Base-by-base conservation (phyloP, 2,797 vertebrate genomes). In the Vultur gryphus region DNA sequence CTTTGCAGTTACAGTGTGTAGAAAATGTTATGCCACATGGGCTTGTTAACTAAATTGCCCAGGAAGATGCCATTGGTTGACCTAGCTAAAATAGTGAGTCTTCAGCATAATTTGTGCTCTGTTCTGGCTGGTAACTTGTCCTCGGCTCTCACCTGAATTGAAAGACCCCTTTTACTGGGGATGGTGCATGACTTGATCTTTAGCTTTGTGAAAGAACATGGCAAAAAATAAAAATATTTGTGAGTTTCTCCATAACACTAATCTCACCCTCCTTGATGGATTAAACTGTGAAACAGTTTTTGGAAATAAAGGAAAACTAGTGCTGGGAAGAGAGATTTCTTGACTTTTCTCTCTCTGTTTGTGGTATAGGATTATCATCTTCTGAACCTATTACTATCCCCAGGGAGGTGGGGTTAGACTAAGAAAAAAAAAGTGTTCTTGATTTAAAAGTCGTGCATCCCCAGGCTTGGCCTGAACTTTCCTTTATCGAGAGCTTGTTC, bases 391-490 rank as follows among this genome's bases (percentile, higher is more conserved):
- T 94, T 93, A 37, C 44, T 18, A 25, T 89, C 92, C 89, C 69
- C 65, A 49, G 72, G 85, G 93, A 95, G 20, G 25, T 75, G 35
- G 51, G 44, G 44, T 71, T 79, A 93, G 93, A 76, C 59, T 77
- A 43, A 89, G 71, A 16, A 37, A 90, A 66, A 89, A 90, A 87
- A 85, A 7, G 25, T 61, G 33, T 48, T 93, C 89, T 86, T 95
- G 97, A 94, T 97, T 97, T 97, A 97, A 96, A 97, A 97, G 87
- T 88, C 16, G 23, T 72, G 90, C 83, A 89, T 97, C 97, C 96
- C 35, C 95, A 92, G 95, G 97, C 95, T 97, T 96, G 91, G 93
- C 93, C 89, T 97, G 97, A 97, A 97, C 97, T 97, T 97, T 97
- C 81, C 93, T 97, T 97, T 97, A 93, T 97, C 64, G 1, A 78